These are phyloP conservation scores for Camponotus floridanus DNA, from an alignment of 1,140 invertebrate genomes.

Conservation along the genomic window DNA sequence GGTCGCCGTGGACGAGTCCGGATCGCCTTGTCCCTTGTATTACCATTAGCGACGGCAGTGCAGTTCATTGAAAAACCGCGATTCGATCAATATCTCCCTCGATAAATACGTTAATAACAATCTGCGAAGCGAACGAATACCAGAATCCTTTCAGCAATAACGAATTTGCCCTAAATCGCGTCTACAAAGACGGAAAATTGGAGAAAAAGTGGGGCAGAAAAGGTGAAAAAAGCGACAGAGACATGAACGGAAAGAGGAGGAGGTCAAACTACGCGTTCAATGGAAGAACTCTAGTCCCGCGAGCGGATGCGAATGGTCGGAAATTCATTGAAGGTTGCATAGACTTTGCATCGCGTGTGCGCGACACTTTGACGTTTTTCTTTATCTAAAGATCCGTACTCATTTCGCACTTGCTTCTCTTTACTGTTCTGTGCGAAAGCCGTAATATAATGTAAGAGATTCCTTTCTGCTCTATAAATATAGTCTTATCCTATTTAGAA, in stretches of 20 bases:
- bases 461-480: not conserved
- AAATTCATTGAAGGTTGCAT: constrained; percentile 74
- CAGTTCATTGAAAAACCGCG: constrained; percentile 69
- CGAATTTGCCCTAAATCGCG: not conserved
- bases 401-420: constrained; percentile 16
- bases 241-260: constrained; percentile 76
- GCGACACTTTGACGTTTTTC: constrained; percentile 67
- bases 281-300: constrained; percentile 74
- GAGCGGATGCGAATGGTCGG: constrained; percentile 76
- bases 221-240: constrained; percentile 30
- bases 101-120: constrained; percentile 30
- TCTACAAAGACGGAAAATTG: not conserved
- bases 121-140: not conserved
- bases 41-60: constrained; percentile 27
- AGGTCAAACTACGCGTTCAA: constrained; percentile 72
- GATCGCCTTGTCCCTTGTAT: constrained; percentile 55
- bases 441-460: not conserved
- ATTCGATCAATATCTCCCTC: constrained; percentile 62
- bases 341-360: constrained; percentile 75
- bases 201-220: not conserved
- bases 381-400: constrained; percentile 65
- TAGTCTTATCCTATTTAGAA: not conserved
- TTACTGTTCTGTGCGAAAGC: not conserved
- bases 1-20: constrained; percentile 71
- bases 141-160: constrained; percentile 4